Evolutionary conservation across 2,113 vertebrate species (phyloP).

Genomic region (Salvelinus namaycush): DNA sequence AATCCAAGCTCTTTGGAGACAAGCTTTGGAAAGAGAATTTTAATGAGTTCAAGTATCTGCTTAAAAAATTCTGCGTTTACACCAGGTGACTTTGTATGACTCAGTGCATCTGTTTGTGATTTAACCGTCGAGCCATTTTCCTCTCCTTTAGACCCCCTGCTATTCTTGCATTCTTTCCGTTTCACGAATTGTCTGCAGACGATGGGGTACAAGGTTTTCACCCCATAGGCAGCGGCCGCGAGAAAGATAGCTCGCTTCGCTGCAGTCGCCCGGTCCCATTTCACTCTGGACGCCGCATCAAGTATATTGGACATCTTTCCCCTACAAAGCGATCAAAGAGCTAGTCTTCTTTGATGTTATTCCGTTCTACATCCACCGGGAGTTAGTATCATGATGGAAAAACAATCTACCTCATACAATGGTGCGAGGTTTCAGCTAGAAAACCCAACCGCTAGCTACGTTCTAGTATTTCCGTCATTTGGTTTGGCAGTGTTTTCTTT

Average conservation of each 20-base stretch:
- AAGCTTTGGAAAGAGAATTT: constrained; percentile 88
- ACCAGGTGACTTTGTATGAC: constrained; percentile 71
- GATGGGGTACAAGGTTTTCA: constrained; percentile 82
- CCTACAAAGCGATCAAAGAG: constrained; percentile 11
- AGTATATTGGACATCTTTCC: constrained; percentile 84
- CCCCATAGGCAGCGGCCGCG: constrained; percentile 84
- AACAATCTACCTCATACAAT: neutral
- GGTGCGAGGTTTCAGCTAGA: constrained; percentile 26
- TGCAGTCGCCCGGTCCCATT: constrained; percentile 79
- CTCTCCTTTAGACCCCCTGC: constrained; percentile 19
- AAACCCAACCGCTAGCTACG: constrained; percentile 48
- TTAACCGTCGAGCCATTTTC: constrained; percentile 64
- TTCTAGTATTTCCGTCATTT: constrained; percentile 48
- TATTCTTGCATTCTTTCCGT: constrained; percentile 30
- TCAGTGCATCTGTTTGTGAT: constrained; percentile 5
- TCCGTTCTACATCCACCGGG: constrained; percentile 54
- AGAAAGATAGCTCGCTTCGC: constrained; percentile 83
- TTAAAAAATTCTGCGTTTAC: constrained; percentile 86
- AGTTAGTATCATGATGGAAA: neutral
- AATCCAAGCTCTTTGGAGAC: constrained; percentile 85
- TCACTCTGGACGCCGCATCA: constrained; percentile 76
- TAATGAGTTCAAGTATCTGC: constrained; percentile 86
- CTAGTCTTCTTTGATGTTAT: constrained; percentile 34
- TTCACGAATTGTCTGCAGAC: constrained; percentile 72
- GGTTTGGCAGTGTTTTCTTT: constrained; percentile 8